Evolutionary conservation across 2,113 vertebrate species (phyloP).

Genomic region (Leptosomus discolor): DNA sequence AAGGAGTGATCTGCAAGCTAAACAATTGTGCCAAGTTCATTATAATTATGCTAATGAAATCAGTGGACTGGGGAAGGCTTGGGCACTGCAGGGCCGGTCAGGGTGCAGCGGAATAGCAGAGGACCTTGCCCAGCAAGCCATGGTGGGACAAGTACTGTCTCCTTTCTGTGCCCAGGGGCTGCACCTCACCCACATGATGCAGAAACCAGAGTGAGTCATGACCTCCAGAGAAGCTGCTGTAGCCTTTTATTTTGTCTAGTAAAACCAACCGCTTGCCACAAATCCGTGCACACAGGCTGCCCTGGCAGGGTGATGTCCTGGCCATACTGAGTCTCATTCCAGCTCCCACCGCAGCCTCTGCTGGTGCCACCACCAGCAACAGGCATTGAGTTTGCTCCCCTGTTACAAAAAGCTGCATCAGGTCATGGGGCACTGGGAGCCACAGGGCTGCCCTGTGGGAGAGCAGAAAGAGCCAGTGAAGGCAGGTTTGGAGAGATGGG

Average conservation of each 20-base stretch:
- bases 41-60: not conserved
- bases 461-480: not conserved
- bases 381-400: not conserved
- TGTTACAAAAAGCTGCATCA: not conserved
- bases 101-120: not conserved
- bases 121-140: not conserved
- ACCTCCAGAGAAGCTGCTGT: not conserved
- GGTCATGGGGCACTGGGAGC: not conserved
- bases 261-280: not conserved
- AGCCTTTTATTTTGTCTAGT: not conserved
- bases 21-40: not conserved
- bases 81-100: not conserved
- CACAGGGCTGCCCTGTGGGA: not conserved
- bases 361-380: not conserved
- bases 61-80: not conserved
- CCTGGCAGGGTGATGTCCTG: not conserved
- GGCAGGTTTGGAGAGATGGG: not conserved
- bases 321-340: not conserved
- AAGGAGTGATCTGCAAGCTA: not conserved
- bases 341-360: not conserved
- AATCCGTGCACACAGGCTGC: not conserved
- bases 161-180: not conserved
- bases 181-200: rapidly evolving
- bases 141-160: not conserved
- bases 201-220: rapidly evolving